These are phyloP conservation scores for Drosophila hydei DNA, from an alignment of 1,140 invertebrate genomes.

Conservation along the genomic window DNA sequence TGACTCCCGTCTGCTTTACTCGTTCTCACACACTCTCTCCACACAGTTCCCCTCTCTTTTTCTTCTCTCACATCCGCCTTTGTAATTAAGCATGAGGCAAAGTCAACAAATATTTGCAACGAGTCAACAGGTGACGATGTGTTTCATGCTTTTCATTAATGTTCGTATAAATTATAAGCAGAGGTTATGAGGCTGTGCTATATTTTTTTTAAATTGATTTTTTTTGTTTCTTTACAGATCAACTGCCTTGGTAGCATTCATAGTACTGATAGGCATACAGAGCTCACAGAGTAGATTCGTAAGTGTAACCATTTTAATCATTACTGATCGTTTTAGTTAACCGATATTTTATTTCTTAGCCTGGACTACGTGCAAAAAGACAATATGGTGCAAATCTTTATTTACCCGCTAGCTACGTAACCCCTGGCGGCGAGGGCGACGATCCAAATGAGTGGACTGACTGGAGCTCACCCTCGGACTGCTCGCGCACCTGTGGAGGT, in stretches of 20 bases:
- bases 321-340: background rate
- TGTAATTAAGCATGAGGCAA: constrained; percentile 60
- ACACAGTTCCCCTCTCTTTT: too few species aligned
- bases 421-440: constrained; percentile 87
- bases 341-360: constrained; percentile 54
- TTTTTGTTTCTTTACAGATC: constrained; percentile 65
- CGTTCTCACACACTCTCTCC: background rate
- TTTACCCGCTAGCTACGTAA: constrained; percentile 87
- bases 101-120: constrained; percentile 77
- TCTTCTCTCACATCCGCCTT: constrained; percentile 7
- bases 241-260: constrained; percentile 82
- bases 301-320: constrained; percentile 46
- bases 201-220: constrained; percentile 52
- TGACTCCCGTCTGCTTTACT: constrained; percentile 14
- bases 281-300: constrained; percentile 79
- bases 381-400: constrained; percentile 89
- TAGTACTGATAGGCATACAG: constrained; percentile 66
- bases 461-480: constrained; percentile 91
- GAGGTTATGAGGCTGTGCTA: background rate
- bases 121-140: constrained; percentile 74
- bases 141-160: constrained; percentile 55
- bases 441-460: constrained; percentile 87
- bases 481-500: constrained; percentile 95
- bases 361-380: constrained; percentile 88
- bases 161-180: constrained; percentile 14